Evolutionary conservation across 2,797 vertebrate species (phyloP), one percentile per base, ranked within the genome.

Genomic region (Chloroceryle inda): DNA sequence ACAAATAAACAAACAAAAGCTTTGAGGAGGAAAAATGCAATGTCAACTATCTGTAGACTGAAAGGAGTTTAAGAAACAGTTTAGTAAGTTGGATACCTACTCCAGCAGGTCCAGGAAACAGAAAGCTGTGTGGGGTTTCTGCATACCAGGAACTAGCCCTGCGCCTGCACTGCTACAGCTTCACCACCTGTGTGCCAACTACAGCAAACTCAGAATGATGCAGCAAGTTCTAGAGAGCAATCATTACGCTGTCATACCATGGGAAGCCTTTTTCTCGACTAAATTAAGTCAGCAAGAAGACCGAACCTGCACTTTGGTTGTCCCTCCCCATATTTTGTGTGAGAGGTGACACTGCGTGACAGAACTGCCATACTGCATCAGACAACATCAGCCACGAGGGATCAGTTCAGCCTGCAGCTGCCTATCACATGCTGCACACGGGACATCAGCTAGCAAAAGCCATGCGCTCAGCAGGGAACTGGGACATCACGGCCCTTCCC

Each of bases 291-390:
- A 89, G 49, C 49, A 78, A 45, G 62, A 40, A 61, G 63, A 72
- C 29, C 23, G 38, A 81, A 49, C 11, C 20, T 37, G 35, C 47
- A 14, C 45, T 38, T 6, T 13, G 33, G 47, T 40, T 47, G 64
- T 47, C 67, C 21, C 50, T 88, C 37, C 33, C 40, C 29, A 6
- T 4, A 16, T 15, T 72, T 21, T 75, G 52, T 20, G 62, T 42
- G 55, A 18, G 45, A 72, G 22, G 29, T 35, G 63, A 72, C 49
- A 19, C 6, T 1, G 37, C 2, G 12, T 50, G 80, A 71, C 61
- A 59, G 38, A 77, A 27, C 11, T 67, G 56, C 55, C 11, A 0
- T 1, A 69, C 31, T 22, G 14, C 5, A 13, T 4, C 27, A 16
- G 42, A 33, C 29, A 67, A 23, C 45, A 55, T 63, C 71, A 55